Conservation (phyloP, 2,113 vertebrate genomes). For the Rattus rattus region DNA sequence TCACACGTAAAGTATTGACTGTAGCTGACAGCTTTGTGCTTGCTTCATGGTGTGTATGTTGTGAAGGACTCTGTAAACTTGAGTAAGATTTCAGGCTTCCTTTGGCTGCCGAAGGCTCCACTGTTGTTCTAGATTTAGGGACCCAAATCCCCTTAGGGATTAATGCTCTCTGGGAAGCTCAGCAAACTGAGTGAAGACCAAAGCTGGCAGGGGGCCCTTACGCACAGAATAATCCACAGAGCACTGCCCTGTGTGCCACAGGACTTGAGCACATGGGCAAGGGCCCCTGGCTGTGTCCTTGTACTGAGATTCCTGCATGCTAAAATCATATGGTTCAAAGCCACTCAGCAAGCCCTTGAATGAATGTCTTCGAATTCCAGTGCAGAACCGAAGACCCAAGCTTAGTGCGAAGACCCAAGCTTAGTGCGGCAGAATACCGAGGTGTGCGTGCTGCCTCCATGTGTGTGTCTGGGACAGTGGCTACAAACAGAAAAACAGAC, state of each 20-base stretch:
- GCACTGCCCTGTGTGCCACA: background rate
- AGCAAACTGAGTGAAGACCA: background rate
- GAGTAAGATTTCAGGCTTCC: background rate
- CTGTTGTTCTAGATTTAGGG: constrained; percentile 22
- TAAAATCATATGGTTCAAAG: background rate
- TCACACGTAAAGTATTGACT: background rate
- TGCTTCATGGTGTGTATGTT: background rate
- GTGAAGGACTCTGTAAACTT: constrained; percentile 16
- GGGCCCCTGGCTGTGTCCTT: background rate
- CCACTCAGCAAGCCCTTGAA: background rate
- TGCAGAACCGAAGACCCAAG: background rate
- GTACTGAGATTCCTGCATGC: background rate
- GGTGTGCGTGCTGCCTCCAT: rapidly evolving
- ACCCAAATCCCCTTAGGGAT: constrained; percentile 33
- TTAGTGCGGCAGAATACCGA: background rate
- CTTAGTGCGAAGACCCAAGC: background rate
- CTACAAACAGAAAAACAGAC: too few species aligned
- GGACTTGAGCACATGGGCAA: background rate
- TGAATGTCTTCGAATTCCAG: background rate
- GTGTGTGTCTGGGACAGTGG: background rate
- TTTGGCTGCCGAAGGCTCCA: background rate
- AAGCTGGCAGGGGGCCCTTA: background rate
- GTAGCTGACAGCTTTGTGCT: background rate
- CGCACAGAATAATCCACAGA: background rate
- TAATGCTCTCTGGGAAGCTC: background rate